phyloP scores from a whole-genome alignment of 1,140 invertebrate genomes.

The Brachionus paranguensis region DNA sequence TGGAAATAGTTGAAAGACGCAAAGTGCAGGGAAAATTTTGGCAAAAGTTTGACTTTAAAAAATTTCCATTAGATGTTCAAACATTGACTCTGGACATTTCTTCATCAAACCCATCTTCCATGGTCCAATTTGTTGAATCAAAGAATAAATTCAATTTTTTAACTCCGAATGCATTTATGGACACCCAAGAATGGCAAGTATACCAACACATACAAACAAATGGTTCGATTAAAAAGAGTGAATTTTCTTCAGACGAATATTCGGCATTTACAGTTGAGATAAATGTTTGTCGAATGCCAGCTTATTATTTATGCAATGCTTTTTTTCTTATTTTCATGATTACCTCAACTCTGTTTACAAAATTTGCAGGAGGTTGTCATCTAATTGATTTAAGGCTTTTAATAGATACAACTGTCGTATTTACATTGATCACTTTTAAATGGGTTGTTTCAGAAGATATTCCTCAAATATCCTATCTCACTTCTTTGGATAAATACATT shows the following conservation, averaged over 20 bases:
- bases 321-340: slow-evolving; percentile 17
- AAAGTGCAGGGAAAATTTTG: slow-evolving; percentile 28
- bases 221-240: not conserved
- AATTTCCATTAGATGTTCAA: slow-evolving; percentile 24
- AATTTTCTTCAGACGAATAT: not conserved
- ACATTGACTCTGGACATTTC: not conserved
- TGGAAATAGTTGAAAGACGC: slow-evolving; percentile 3
- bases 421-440: not conserved
- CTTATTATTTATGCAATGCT: slow-evolving; percentile 14
- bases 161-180: not conserved
- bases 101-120: not conserved
- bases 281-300: not conserved
- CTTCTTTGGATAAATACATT: slow-evolving; percentile 13
- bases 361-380: not conserved
- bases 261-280: not conserved
- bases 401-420: not conserved
- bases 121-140: not conserved
- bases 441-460: slow-evolving; percentile 15
- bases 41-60: slow-evolving; percentile 36
- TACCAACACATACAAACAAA: not conserved
- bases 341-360: not conserved
- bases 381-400: not conserved
- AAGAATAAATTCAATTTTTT: slow-evolving; percentile 26
- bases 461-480: slow-evolving; percentile 18
- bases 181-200: slow-evolving; percentile 9